Base-by-base conservation (phyloP, 23 tunicate genomes). In the Halocynthia aurantium region DNA sequence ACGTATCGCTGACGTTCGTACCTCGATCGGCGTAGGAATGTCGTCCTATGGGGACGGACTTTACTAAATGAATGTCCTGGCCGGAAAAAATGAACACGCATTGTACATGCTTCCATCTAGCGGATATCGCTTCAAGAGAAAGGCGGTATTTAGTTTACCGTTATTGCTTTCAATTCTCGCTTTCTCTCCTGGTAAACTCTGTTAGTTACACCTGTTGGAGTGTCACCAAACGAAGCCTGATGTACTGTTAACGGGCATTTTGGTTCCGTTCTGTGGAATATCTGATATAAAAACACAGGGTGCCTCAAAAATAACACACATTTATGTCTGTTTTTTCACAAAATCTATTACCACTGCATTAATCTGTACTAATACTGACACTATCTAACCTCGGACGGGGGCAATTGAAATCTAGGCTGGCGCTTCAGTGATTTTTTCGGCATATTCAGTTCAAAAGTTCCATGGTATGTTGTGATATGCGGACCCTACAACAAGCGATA, bases 1-100 rank as follows among this genome's bases (percentile, higher is more conserved):
- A 84, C 51, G 83, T 82, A 21, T 82, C 78, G 8, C 80, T 82
- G 17, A 71, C 67, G 72, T 50, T 8, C 53, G 71, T 51, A 10
- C 77, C 78, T 20, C 62, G 0, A 53, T 60, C 71, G 62, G 62
- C 53, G 22, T 54, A 58, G 8, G 83, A 70, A 50, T 77, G 75
- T 10, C 76, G 81, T 11, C 87, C 87, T 22, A 84, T 84, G 7
- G 87, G 87, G 12, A 84, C 87, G 22, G 87, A 68, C 72, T 76
- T 76, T 22, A 81, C 51, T 6, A 68, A 56, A 50, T 81, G 84
- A 8, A 81, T 81, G 70, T 55, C 65, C 84, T 81, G 67, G 52
- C 17, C 10, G 31, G 9, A 2, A 10, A 65, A 65, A 65, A 58
- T 13, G 4, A 13, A 13, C 2, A 58, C 17, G 63, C 2, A 13